A percentile compares a stretch with the other conserved stretches of the same genome.
Conservation (phyloP, 2,797 vertebrate species). For the Alca torda region DNA sequence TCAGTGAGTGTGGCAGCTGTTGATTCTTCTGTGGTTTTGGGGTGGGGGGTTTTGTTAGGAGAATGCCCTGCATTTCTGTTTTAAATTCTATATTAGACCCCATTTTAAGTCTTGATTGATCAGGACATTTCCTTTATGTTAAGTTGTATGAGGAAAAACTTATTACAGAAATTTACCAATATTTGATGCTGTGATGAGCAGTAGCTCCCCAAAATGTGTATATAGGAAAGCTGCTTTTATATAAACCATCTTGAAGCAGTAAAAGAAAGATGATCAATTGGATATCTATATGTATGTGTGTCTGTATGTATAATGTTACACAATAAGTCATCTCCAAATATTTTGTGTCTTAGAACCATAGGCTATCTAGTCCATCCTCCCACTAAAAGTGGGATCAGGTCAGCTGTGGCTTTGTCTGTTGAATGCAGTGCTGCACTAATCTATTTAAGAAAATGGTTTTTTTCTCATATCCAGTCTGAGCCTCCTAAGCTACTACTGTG, state of each 20-base stretch:
- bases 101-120: background rate
- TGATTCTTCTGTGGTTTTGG: background rate
- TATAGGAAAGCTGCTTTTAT: background rate
- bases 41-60: background rate
- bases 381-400: background rate
- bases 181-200: background rate
- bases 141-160: background rate
- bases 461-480: background rate
- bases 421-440: background rate
- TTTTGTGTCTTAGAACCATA: background rate
- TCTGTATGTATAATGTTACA: background rate
- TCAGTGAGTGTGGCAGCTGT: background rate
- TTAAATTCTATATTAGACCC: background rate
- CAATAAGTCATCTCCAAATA: background rate
- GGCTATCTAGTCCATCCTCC: background rate
- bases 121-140: background rate
- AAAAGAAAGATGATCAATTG: background rate
- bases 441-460: background rate
- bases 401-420: background rate
- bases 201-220: background rate
- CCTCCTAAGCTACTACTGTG: background rate
- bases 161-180: background rate
- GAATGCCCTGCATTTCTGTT: background rate
- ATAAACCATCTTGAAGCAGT: background rate
- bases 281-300: rapidly evolving